Evolutionary conservation across 30 jellyfish, hydroid and myxozoan genomes (phyloP), one percentile per base, ranked within the genome.

Genomic region (Pseudorhiza aurosa): DNA sequence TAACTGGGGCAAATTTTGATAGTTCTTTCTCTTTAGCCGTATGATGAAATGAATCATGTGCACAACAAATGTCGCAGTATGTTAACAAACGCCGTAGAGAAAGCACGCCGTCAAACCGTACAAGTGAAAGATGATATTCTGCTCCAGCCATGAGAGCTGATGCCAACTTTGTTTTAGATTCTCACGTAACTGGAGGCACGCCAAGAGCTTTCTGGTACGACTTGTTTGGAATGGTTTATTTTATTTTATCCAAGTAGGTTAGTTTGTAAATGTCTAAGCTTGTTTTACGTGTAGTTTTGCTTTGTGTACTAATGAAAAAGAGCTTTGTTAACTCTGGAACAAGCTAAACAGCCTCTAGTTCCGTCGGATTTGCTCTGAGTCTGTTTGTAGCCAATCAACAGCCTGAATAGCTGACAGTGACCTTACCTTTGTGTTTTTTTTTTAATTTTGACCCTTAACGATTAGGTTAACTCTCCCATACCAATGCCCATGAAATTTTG

Each of bases 31-130:
- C 47, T 65, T 27, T 67, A 93, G 99, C 97, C 99, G 21, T 93
- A 93, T 77, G 97, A 87, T 58, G 96, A 93, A 42, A 93, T 86
- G 99, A 75, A 87, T 57, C 82, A 76, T 73, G 58, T 93, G 74
- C 99, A 93, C 83, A 86, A 88, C 76, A 93, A 93, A 70, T 93
- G 99, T 62, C 90, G 96, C 77, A 85, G 99, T 78, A 71, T 93
- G 94, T 82, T 93, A 67, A 79, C 96, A 36, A 77, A 78, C 21
- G 96, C 99, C 2, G 96, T 93, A 15, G 99, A 93, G 75, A 93
- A 93, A 78, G 93, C 99, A 9, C 96, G 99, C 37, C 96, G 97
- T 17, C 99, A 93, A 69, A 89, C 99, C n/a, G 95, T 87, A 37
- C 84, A 96, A 43, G 99, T 85, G 15, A 93, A 93, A 67, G 99